A percentile compares a stretch with the other conserved stretches of the same genome.
phyloP scores from a whole-genome alignment of 2,888 invertebrate genomes.

The Onthophagus sagittarius region DNA sequence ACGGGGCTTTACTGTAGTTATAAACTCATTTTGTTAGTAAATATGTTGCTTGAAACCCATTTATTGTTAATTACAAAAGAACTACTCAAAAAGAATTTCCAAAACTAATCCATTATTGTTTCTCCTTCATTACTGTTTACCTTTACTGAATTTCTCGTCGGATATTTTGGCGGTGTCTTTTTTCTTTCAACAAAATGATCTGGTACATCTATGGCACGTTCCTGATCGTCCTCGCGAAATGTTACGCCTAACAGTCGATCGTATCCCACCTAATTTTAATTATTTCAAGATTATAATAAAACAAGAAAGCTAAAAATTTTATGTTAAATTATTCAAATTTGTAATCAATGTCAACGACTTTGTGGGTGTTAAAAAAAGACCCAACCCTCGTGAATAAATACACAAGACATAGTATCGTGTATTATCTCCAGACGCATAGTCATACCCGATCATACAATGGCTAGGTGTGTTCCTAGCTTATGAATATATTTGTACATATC shows the following conservation, averaged over 20 bases:
- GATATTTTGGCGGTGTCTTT: conserved; percentile 70
- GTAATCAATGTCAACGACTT: conserved; percentile 8
- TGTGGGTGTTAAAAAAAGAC: background rate
- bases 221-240: conserved; percentile 50
- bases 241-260: conserved; percentile 45
- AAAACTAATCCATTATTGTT: conserved; percentile 10
- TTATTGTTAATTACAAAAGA: conserved; percentile 1
- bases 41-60: no score
- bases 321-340: no score
- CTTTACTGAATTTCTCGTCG: conserved; percentile 49
- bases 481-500: conserved; percentile 5
- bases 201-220: conserved; percentile 85
- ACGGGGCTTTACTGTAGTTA: no score
- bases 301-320: background rate
- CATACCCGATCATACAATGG: conserved; percentile 3
- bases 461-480: conserved; percentile 12
- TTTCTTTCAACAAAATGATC: conserved; percentile 81
- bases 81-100: background rate
- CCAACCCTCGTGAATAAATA: background rate
- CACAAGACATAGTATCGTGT: background rate
- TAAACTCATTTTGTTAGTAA: no score
- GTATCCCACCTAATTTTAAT: conserved; percentile 45
- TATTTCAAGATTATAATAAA: background rate
- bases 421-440: background rate
- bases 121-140: conserved; percentile 29